Evolutionary conservation across 92 coral and sea anemone genomes (phyloP), one percentile per base, ranked within the genome.

Genomic region (Porites rus): DNA sequence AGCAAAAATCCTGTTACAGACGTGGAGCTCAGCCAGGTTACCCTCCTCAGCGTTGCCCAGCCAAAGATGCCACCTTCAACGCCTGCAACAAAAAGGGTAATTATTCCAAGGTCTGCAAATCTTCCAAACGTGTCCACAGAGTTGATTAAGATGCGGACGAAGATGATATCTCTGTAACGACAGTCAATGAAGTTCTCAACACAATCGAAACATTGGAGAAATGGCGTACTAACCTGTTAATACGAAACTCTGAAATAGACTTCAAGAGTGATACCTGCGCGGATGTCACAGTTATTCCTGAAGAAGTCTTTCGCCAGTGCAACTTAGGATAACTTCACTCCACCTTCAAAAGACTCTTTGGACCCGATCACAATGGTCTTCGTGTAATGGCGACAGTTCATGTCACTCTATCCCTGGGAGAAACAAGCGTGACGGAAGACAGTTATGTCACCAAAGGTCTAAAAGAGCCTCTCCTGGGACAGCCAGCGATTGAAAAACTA

Each of bases 221-320:
- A 12, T 65, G 20, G 69, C 18, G 0, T 17, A 65, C 61, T 51
- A 53, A 74, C 25, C 17, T 74, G 61, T 12, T 74, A 11, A 53
- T 74, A 11, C 22, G 61, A 72, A 72, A 72, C 22, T n/a, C 13
- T 65, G 58, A 75, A 53, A 75, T 84, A 38, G 11, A 70, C 43
- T 84, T 84, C 76, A 75, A 84, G 78, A 84, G 64, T 50, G 88
- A 84, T 82, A 81, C 82, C 22, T 77, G 87, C 74, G 91, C 65
- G 43, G 87, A 78, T 75, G 66, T 28, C 38, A 28, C 38, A 28
- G 38, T 28, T 28, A 28, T 28, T 28, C 38, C 38, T 28, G 38
- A 28, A 28, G 3, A 28, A 28, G 38, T 28, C 38, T 28, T 28
- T 28, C 38, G 38, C 3, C 38, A 28, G 1, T 75, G 21, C 65